phyloP scores from a whole-genome alignment of 2,888 invertebrate genomes.

The Microplitis deprimator region DNA sequence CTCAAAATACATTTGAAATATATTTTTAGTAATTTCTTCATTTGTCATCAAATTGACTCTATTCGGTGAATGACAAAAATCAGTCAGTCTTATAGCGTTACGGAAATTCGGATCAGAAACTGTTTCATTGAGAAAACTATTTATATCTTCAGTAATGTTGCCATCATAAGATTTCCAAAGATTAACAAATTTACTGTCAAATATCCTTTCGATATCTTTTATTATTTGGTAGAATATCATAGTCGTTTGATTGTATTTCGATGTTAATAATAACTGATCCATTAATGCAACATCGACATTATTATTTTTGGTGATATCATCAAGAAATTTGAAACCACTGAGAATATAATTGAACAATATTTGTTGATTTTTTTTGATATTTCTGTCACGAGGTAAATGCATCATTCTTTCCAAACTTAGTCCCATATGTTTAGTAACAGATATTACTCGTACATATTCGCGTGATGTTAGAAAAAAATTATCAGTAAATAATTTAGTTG shows the following conservation, averaged over 20 bases:
- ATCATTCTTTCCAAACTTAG: not conserved
- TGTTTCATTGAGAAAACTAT: not conserved
- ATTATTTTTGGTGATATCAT: not conserved
- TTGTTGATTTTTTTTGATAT: not conserved
- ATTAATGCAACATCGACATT: not conserved
- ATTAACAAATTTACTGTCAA: not conserved
- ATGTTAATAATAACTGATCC: not conserved
- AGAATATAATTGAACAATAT: not conserved
- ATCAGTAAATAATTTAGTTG: not conserved
- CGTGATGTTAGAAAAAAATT: not conserved
- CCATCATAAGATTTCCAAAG: not conserved
- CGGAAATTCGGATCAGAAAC: not conserved
- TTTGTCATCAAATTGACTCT: not conserved
- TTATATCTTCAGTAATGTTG: not conserved
- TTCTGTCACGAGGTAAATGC: not conserved
- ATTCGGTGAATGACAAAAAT: not conserved
- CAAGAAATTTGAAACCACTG: not conserved
- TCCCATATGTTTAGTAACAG: not conserved
- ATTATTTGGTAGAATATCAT: not conserved
- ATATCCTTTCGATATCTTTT: not conserved
- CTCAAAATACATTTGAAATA: not conserved
- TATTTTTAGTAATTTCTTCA: not conserved
- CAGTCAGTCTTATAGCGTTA: not conserved
- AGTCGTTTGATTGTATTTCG: not conserved
- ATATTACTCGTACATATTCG: not conserved